A percentile compares a stretch with the other conserved stretches of the same genome.
Evolutionary conservation across 2,113 vertebrate genomes (phyloP).

Genomic region (Campylomormyrus tamandua): DNA sequence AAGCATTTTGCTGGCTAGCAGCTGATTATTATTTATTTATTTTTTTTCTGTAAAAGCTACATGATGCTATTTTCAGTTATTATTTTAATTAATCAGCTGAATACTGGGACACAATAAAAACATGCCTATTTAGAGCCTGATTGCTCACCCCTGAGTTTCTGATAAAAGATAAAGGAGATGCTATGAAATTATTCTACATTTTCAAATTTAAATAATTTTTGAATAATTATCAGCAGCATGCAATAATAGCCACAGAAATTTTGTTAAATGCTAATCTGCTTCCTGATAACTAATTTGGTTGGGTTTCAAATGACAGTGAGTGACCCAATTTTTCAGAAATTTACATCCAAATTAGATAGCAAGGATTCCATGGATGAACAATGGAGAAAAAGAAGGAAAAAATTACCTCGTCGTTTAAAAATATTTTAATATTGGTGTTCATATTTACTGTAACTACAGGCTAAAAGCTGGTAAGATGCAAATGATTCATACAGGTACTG

Average conservation of each 20-base stretch:
- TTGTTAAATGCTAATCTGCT: neutral
- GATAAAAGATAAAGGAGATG: neutral
- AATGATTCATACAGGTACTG: neutral
- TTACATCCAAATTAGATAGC: neutral
- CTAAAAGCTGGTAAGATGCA: neutral
- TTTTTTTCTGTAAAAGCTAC: neutral
- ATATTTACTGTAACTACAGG: neutral
- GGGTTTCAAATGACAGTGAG: neutral
- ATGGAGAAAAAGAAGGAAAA: neutral
- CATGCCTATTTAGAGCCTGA: neutral
- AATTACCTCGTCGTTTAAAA: neutral
- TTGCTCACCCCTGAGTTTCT: neutral
- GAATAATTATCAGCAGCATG: neutral
- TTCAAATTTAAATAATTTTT: conserved; percentile 1
- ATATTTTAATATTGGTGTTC: neutral
- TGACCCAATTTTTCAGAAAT: neutral
- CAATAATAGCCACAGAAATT: neutral
- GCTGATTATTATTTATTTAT: neutral
- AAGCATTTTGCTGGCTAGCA: neutral
- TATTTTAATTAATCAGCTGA: neutral
- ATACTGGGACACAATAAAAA: neutral
- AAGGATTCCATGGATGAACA: neutral
- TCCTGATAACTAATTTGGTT: neutral
- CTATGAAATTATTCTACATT: neutral
- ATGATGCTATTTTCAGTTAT: neutral